phyloP scores from a whole-genome alignment of 2,113 vertebrate species.

The Phasianus colchicus region DNA sequence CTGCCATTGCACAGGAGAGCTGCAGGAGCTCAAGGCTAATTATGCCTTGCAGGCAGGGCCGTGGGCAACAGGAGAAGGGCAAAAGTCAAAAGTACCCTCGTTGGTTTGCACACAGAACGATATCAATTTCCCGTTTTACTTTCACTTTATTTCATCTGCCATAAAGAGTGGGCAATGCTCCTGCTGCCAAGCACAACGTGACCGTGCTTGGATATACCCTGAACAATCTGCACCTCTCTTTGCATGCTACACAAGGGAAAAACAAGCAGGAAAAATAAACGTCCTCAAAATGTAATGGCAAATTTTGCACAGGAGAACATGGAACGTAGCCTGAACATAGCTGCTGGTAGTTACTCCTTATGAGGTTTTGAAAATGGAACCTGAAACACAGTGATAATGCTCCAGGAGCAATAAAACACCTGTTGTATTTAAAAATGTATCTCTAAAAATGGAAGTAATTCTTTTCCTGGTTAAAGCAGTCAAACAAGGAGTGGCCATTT shows the following conservation, averaged over 20 bases:
- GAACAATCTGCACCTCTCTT: neutral
- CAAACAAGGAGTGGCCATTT: neutral
- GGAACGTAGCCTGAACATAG: neutral
- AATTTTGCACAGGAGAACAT: neutral
- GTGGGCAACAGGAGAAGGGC: neutral
- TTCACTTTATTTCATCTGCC: neutral
- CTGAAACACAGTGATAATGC: neutral
- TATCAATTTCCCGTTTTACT: neutral
- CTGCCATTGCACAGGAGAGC: conserved; percentile 1
- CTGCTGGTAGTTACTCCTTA: neutral
- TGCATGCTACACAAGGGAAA: neutral
- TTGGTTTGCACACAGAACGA: neutral
- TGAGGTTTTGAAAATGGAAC: conserved; percentile 23
- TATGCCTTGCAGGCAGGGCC: neutral
- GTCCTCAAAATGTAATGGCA: neutral
- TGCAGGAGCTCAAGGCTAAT: conserved; percentile 20
- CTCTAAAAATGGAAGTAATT: neutral
- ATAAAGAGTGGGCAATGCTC: neutral
- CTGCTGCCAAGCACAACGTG: accelerated
- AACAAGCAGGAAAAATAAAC: neutral
- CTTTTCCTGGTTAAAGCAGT: neutral
- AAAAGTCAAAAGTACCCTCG: neutral
- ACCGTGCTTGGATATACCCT: neutral
- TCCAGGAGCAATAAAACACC: conserved; percentile 21
- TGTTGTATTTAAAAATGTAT: neutral